These are phyloP conservation scores for Arnoldichthys spilopterus DNA, from an alignment of 2,797 vertebrate species.

Conservation along the genomic window DNA sequence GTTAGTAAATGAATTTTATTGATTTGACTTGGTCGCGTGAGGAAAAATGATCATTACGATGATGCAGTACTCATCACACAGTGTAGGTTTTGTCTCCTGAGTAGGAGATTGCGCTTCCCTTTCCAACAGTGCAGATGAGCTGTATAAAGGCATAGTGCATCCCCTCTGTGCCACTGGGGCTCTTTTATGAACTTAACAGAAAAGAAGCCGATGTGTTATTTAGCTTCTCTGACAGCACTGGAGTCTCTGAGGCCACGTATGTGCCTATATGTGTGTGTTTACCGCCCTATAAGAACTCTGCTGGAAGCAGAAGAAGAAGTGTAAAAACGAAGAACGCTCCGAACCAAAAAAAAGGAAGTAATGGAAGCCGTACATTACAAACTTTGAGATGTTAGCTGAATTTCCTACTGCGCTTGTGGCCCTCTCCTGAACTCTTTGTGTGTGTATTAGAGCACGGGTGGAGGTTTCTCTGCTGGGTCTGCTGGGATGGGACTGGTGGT, in stretches of 20 bases:
- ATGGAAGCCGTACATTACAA: neutral
- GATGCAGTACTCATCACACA: slow-evolving; percentile 22
- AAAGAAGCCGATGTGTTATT: slow-evolving; percentile 9
- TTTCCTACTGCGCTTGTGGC: neutral
- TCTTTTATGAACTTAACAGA: slow-evolving; percentile 27
- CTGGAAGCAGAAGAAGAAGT: slow-evolving; percentile 1
- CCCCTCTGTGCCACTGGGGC: slow-evolving; percentile 8
- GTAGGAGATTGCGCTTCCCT: slow-evolving; percentile 14
- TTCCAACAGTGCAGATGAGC: slow-evolving; percentile 17
- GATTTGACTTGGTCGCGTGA: slow-evolving; percentile 21
- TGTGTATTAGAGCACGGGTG: neutral
- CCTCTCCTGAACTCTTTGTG: neutral
- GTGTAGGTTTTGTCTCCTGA: neutral
- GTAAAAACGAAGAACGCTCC: neutral
- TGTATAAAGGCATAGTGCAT: slow-evolving; percentile 25
- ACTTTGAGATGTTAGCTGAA: neutral
- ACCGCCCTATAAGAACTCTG: neutral
- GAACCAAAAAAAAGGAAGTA: neutral
- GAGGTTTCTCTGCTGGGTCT: slow-evolving; percentile 3
- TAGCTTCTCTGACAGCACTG: slow-evolving; percentile 35
- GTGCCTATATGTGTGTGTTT: slow-evolving; percentile 12
- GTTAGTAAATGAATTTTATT: slow-evolving; percentile 23
- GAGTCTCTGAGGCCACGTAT: slow-evolving; percentile 23
- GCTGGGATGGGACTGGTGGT: slow-evolving; percentile 4
- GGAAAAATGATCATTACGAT: slow-evolving; percentile 24